Evolutionary conservation across 1,140 invertebrate genomes (phyloP), one percentile per base, ranked within the genome.

Genomic region (Proales similis): DNA sequence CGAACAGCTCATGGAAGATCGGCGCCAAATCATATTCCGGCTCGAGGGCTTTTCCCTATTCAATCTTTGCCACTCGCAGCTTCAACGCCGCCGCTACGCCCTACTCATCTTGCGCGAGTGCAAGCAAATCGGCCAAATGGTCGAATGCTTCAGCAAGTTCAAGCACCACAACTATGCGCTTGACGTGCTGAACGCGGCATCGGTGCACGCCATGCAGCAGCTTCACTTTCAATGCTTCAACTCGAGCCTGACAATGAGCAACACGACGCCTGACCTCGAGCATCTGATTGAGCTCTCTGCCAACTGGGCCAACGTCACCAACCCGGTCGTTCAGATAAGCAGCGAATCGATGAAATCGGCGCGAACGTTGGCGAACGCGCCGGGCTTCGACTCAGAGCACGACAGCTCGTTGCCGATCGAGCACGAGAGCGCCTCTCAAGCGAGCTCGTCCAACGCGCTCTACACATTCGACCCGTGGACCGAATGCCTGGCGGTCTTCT

Each of bases 261-360:
- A 57, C 12, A 39, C 19, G 12, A 83, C 81, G 67, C 81, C 90
- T 17, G 93, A 97, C 78, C 80, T 97, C 38, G 86, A 90, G 64
- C 96, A 91, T 89, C 82, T 96, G 47, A 85, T 86, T 5, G 94
- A 98, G 65, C 80, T 91, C 64, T 87, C 87, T 63, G 83, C 86
- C 14, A 82, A 90, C 3, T 97, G 93, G 90, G 76, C 76, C 9
- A 76, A 36, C 9, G 33, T 36, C 14, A 36, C 9, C 14, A 36
- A 36, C 33, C 14, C 33, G 14, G 33, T 14, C 14, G 9, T 36
- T 36, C 14, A 36, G 9, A 9, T 36, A 36, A 36, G 14, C 14
- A 36, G n/a, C n/a, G 9, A 36, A 36, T 36, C 9, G 14, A 36
- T 36, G 14, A 36, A 36, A n/a, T n/a, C n/a, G n/a, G n/a, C n/a